Percentiles rank a stretch among this genome's conserved stretches.
phyloP scores from a whole-genome alignment of 2,888 invertebrate species.

The Balanococcus diminutus region DNA sequence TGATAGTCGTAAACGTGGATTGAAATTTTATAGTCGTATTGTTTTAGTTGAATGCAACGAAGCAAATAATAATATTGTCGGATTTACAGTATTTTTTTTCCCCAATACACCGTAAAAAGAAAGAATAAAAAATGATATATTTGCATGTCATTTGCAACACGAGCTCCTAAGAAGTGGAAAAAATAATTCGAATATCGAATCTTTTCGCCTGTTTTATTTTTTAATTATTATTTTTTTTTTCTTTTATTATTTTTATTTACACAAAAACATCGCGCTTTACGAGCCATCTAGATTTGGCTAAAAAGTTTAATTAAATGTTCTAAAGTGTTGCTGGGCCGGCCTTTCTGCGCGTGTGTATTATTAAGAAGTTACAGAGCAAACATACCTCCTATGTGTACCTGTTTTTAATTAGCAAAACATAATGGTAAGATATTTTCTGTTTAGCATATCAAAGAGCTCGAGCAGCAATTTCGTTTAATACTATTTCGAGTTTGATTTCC shows the following conservation, averaged over 20 bases:
- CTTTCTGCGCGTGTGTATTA: background rate
- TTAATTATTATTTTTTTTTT: too few relatives aligned
- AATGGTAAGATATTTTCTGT: conserved; percentile 11
- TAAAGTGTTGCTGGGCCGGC: background rate
- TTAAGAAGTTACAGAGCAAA: background rate
- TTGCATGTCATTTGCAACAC: conserved; percentile 14
- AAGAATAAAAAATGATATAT: conserved; percentile 1
- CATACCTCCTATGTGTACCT: background rate
- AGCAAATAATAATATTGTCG: conserved; percentile 15
- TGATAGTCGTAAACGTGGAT: background rate
- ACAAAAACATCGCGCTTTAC: background rate
- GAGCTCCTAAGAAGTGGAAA: background rate
- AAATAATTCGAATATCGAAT: conserved; percentile 14
- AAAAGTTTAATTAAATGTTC: conserved; percentile 22
- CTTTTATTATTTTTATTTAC: background rate
- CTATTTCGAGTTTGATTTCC: conserved; percentile 19
- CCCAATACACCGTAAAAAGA: background rate
- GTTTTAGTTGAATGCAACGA: conserved; percentile 15
- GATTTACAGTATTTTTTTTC: conserved; percentile 8
- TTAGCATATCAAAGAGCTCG: conserved; percentile 18
- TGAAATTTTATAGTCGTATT: conserved; percentile 35
- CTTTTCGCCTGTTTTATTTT: background rate
- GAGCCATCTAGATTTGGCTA: background rate
- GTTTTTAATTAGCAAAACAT: conserved; percentile 19
- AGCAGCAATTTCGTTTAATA: background rate